These are phyloP conservation scores for Pecten maximus DNA, from an alignment of 2,888 invertebrate genomes.

Conservation along the genomic window DNA sequence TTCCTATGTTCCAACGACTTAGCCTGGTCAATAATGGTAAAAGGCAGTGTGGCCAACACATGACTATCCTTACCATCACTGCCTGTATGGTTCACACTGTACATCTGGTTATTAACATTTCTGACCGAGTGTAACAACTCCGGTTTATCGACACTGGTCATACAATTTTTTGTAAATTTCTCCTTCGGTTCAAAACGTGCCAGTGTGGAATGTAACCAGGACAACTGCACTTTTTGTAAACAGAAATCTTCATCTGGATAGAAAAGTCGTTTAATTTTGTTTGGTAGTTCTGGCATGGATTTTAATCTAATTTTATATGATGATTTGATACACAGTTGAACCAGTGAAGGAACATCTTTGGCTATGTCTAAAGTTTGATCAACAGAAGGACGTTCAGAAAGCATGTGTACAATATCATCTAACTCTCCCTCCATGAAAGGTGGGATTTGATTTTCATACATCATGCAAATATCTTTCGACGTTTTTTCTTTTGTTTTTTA, in stretches of 20 bases:
- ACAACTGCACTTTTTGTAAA: not conserved
- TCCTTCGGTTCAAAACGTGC: not conserved
- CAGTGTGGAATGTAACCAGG: not conserved
- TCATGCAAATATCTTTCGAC: not conserved
- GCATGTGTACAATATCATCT: not conserved
- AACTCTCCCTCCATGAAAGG: not conserved
- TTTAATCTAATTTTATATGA: not conserved
- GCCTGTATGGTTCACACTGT: not conserved
- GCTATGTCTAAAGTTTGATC: not conserved
- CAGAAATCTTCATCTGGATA: not conserved
- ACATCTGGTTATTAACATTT: not conserved
- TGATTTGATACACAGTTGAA: not conserved
- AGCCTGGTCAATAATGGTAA: not conserved
- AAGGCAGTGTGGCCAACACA: not conserved
- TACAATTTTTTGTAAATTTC: not conserved
- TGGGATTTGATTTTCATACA: not conserved
- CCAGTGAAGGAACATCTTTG: conserved; percentile 6
- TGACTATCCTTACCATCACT: not conserved
- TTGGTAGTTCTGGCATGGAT: not conserved
- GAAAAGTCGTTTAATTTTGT: not conserved
- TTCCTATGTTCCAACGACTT: not conserved
- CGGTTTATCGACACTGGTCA: not conserved
- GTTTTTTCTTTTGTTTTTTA: conserved; percentile 4
- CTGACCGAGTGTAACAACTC: not conserved
- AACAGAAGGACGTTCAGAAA: not conserved